Percentiles rank a stretch among this genome's conserved stretches.
These are phyloP conservation scores for Apostichopus parvimensis DNA, from an alignment of 35 echinoderm and acorn worm species.

Conservation along the genomic window DNA sequence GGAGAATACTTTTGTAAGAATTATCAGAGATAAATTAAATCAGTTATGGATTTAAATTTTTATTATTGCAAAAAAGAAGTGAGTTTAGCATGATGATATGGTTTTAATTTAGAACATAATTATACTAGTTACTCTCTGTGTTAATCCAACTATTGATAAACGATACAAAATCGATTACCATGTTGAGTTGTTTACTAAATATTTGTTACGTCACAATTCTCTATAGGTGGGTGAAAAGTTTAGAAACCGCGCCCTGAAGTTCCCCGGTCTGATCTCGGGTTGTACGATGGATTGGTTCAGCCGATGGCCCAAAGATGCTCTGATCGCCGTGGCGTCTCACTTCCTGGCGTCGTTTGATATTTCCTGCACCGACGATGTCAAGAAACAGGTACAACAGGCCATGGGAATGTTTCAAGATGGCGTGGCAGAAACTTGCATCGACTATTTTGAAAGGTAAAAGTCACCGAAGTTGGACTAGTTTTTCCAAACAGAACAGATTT, in stretches of 20 bases:
- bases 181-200: too few species aligned
- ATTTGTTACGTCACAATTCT: too few species aligned
- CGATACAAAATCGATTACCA: too few species aligned
- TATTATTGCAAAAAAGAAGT: too few species aligned
- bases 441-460: slow-evolving; percentile 94
- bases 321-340: slow-evolving; percentile 93
- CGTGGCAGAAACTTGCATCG: slow-evolving; percentile 90
- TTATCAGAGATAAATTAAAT: too few species aligned
- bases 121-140: too few species aligned
- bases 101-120: too few species aligned
- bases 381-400: slow-evolving; percentile 89
- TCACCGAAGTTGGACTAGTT: not conserved
- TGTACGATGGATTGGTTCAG: slow-evolving; percentile 99
- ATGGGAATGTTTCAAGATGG: slow-evolving; percentile 93
- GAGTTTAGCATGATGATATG: too few species aligned
- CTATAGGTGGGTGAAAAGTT: slow-evolving; percentile 96
- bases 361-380: slow-evolving; percentile 83
- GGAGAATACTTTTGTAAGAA: too few species aligned
- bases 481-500: too few species aligned
- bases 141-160: too few species aligned
- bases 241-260: slow-evolving; percentile 91
- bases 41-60: too few species aligned
- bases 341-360: slow-evolving; percentile 87
- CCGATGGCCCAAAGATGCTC: slow-evolving; percentile 98
- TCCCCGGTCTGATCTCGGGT: slow-evolving; percentile 82